Percentiles rank a stretch among this genome's conserved stretches.
phyloP scores from a whole-genome alignment of 2,797 vertebrate species.

The Hydrophis major region DNA sequence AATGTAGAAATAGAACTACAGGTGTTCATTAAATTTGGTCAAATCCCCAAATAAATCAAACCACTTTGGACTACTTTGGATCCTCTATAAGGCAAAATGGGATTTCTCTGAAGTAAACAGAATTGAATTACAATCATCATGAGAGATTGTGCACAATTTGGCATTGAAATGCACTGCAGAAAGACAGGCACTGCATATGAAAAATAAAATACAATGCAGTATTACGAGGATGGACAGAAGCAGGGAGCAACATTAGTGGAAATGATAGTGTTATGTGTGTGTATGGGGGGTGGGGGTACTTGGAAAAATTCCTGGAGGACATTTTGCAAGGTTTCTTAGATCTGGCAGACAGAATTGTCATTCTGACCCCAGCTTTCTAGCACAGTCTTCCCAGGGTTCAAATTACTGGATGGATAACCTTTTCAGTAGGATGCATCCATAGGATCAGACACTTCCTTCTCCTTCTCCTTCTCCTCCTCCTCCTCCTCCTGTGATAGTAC shows the following conservation, averaged over 20 bases:
- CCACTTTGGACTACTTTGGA: background rate
- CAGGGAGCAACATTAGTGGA: background rate
- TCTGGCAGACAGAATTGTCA: background rate
- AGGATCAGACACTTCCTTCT: background rate
- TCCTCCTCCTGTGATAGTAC: background rate
- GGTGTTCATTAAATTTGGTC: background rate
- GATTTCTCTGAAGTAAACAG: background rate
- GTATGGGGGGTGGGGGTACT: rapidly evolving
- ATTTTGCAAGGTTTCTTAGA: background rate
- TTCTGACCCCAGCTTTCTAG: background rate
- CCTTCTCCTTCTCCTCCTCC: no score
- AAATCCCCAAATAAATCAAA: background rate
- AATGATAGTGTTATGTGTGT: background rate
- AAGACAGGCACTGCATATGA: background rate
- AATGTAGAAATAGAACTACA: background rate
- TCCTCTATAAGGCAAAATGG: background rate
- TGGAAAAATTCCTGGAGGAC: background rate
- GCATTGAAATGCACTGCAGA: background rate
- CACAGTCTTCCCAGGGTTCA: background rate
- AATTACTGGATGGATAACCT: background rate
- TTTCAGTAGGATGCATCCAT: background rate
- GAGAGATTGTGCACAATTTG: background rate
- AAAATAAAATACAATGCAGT: background rate
- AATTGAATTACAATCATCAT: background rate
- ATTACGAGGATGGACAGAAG: background rate